Base-by-base conservation (phyloP, 2,113 vertebrate species). In the Serinus canaria region DNA sequence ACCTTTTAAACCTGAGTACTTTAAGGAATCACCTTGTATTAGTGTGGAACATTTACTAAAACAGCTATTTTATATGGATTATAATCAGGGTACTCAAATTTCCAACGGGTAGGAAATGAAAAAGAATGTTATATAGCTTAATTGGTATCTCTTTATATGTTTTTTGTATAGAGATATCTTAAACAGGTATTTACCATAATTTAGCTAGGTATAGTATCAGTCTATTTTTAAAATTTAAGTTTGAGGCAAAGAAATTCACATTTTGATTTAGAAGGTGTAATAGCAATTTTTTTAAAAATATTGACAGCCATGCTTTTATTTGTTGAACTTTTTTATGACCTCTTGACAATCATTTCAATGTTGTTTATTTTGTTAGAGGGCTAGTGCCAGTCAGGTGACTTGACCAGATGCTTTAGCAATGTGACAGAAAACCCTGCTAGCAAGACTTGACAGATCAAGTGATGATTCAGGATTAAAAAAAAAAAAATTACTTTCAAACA, bases 271-370 rank as follows among this genome's bases (percentile, higher is more conserved):
- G 44, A 67, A 28, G 13, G 7, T 79, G 9, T 53, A 46, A 74
- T 20, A 46, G 14, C 39, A 56, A 5, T 58, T 49, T 59, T 27
- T 70, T 50, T 27, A 24, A 6, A 6, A 53, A 9, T 35, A 13
- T 46, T 86, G 66, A 46, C 8, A 67, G 7, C 33, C 10, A 59
- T 0, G 0, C 3, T 7, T 87, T 41, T 72, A 25, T 25, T 66
- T 44, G 10, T 41, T 68, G 7, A 41, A 5, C 8, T 31, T 25
- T 74, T 43, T 70, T 43, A 35, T 6, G 4, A n/a, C 15, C 3
- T 4, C 30, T 37, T 80, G 44, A 41, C 27, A 72, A 44, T 15
- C 0, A 0, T 14, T 44, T 79, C 17, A 31, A 1, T 62, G n/a
- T 41, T 82, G 13, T 77, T 90, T 84, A 24, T 78, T 95, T 79